A percentile compares a stretch with the other conserved stretches of the same genome.
These are phyloP conservation scores for Strigamia crassipes DNA, from an alignment of 2,888 invertebrate genomes.

Conservation along the genomic window DNA sequence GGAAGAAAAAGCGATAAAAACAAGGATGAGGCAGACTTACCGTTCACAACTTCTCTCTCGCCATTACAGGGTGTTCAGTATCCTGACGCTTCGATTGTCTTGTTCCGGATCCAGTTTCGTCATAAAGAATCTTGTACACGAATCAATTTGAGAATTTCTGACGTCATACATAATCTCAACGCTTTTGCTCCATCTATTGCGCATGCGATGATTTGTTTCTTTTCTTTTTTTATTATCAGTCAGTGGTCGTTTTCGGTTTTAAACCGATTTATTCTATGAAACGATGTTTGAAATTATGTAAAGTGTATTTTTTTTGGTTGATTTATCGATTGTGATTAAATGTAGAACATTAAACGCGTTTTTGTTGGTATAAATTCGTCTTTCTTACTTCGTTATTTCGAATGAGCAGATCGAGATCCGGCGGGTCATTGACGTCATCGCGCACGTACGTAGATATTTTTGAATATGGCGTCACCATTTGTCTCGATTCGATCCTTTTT, in stretches of 20 bases:
- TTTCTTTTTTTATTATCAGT: constrained; percentile 10
- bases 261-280: not conserved
- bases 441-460: not conserved
- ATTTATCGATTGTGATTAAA: not conserved
- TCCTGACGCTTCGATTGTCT: constrained; percentile 4
- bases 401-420: not conserved
- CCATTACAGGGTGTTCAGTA: constrained; percentile 15
- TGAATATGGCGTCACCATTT: not conserved
- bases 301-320: not conserved
- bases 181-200: not conserved
- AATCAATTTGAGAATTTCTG: not conserved
- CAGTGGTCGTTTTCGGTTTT: not conserved
- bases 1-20: constrained; percentile 19
- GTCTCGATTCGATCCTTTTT: not conserved
- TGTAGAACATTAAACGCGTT: not conserved
- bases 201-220: not conserved
- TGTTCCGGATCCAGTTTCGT: not conserved
- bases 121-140: no score
- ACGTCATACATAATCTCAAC: not conserved
- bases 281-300: not conserved
- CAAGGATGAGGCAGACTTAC: not conserved
- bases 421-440: not conserved
- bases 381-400: not conserved
- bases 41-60: constrained; percentile 30
- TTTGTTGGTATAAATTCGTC: not conserved